Conservation (phyloP, 2,797 vertebrate genomes). For the Sebastes alutus region DNA sequence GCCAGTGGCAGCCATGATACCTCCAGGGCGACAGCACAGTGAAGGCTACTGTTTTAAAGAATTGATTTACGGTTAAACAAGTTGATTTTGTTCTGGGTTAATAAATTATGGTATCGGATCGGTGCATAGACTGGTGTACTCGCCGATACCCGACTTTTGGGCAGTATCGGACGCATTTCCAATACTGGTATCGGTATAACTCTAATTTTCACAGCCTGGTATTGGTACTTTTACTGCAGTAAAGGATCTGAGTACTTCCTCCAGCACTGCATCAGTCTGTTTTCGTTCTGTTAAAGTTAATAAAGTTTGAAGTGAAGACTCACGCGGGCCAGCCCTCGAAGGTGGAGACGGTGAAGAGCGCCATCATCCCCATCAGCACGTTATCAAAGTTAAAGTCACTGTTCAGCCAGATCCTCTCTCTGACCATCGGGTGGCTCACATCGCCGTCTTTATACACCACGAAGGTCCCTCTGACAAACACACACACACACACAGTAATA, state of each 20-base stretch:
- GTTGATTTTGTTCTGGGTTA: too few species aligned
- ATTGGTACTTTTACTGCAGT: background rate
- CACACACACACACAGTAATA: background rate
- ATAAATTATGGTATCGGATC: too few species aligned
- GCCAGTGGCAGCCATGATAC: too few species aligned
- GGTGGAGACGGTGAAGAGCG: slow-evolving; percentile 97
- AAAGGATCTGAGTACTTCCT: background rate
- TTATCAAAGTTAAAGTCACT: slow-evolving; percentile 99
- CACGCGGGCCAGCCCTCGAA: slow-evolving; percentile 99
- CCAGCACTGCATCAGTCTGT: background rate
- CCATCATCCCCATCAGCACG: slow-evolving; percentile 97
- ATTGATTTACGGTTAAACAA: too few species aligned
- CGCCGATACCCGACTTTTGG: too few species aligned
- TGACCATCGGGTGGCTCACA: slow-evolving; percentile 93
- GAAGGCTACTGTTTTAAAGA: too few species aligned
- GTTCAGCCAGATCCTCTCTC: slow-evolving; percentile 93
- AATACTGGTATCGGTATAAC: too few species aligned
- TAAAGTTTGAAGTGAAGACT: slow-evolving; percentile 61
- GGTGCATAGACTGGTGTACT: too few species aligned
- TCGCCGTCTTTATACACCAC: slow-evolving; percentile 98
- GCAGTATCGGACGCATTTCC: too few species aligned
- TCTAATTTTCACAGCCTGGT: background rate
- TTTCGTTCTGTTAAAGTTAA: background rate
- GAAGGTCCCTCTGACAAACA: slow-evolving; percentile 89
- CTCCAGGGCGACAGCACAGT: too few species aligned